Conservation (phyloP, 2,113 vertebrate genomes). For the Salvelinus fontinalis region DNA sequence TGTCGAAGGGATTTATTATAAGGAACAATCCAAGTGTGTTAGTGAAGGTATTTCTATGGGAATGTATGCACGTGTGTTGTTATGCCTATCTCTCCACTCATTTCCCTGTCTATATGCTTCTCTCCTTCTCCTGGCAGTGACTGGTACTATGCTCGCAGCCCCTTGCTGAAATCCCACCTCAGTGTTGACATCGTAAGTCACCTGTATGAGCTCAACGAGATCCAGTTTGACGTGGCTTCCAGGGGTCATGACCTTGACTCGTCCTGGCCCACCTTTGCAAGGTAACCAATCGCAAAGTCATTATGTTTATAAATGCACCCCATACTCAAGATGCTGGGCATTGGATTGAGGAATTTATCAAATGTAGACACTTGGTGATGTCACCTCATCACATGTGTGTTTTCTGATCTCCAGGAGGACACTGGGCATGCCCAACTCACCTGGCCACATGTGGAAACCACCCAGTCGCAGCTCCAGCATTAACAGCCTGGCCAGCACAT, state of each 20-base stretch:
- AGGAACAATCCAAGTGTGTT: too few relatives aligned
- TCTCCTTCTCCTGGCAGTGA: conserved; percentile 74
- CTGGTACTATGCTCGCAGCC: conserved; percentile 94
- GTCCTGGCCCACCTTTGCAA: conserved; percentile 92
- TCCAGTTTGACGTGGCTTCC: conserved; percentile 88
- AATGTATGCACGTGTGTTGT: neutral
- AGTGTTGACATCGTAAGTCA: conserved; percentile 88
- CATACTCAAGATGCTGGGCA: neutral
- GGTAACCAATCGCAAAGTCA: conserved; percentile 69
- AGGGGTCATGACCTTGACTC: conserved; percentile 93
- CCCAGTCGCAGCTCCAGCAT: conserved; percentile 95
- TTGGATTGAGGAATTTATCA: neutral
- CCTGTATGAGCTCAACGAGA: conserved; percentile 92
- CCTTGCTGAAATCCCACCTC: conserved; percentile 87
- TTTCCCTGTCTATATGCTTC: neutral
- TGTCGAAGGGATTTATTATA: too few relatives aligned
- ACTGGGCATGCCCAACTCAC: conserved; percentile 78
- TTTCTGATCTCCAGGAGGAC: conserved; percentile 79
- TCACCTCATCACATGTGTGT: neutral
- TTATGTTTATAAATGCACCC: too few relatives aligned
- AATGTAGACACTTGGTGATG: neutral
- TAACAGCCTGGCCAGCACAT: conserved; percentile 90
- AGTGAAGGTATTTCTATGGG: too few relatives aligned
- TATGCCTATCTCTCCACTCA: too few relatives aligned
- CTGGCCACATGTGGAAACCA: conserved; percentile 86